Evolutionary conservation across 2,113 vertebrate genomes (phyloP).

Genomic region (Dasyprocta punctata): DNA sequence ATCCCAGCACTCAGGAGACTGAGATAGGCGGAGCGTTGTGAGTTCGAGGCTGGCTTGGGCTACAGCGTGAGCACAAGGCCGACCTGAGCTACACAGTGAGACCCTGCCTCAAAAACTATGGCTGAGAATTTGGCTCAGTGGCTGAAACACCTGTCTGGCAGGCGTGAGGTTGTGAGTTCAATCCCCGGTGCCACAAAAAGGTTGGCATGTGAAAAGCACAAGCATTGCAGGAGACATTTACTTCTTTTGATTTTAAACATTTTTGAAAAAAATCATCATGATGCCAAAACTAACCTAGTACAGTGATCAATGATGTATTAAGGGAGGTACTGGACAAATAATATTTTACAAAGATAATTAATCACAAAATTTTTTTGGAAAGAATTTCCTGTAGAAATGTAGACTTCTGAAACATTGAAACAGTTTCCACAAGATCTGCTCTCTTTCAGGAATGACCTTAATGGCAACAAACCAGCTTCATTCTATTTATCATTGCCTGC

Average conservation of each 20-base stretch:
- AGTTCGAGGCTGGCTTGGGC: too few species aligned
- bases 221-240: not conserved
- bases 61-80: too few species aligned
- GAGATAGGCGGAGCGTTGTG: too few species aligned
- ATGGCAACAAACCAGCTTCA: not conserved
- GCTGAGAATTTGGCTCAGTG: too few species aligned
- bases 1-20: too few species aligned
- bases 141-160: too few species aligned
- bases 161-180: too few species aligned
- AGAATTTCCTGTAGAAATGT: not conserved
- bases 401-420: not conserved
- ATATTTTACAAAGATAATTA: not conserved
- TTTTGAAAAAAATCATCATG: not conserved
- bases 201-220: not conserved
- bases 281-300: not conserved
- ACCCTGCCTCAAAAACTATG: too few species aligned
- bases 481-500: not conserved
- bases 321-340: not conserved
- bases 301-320: not conserved
- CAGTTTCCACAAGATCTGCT: not conserved
- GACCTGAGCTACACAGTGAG: too few species aligned
- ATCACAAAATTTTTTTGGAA: not conserved
- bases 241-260: not conserved
- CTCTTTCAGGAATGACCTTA: not conserved
- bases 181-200: too few species aligned